Conservation (phyloP, 2,797 vertebrate genomes). For the Neopelma chrysocephalum region DNA sequence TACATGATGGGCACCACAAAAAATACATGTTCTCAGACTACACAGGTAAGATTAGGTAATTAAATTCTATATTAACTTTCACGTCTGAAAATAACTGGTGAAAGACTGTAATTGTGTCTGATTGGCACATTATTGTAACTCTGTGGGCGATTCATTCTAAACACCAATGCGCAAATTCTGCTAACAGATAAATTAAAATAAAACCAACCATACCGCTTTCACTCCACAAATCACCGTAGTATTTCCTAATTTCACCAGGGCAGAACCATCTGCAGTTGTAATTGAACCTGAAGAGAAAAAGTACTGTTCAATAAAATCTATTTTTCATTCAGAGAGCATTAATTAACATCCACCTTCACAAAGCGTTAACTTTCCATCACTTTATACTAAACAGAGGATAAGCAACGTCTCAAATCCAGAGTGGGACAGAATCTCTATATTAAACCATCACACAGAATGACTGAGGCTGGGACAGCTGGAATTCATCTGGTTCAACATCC, state of each 20-base stretch:
- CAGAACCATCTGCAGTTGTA: conserved; percentile 93
- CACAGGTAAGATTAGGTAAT: not conserved
- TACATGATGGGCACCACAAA: not conserved
- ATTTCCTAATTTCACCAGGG: conserved; percentile 94
- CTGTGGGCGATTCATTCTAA: not conserved
- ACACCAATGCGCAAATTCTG: not conserved
- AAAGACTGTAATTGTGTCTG: not conserved
- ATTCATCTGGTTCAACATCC: not conserved
- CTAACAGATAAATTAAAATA: not conserved
- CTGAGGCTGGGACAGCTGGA: not conserved
- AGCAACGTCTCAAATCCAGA: not conserved
- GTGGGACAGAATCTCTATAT: not conserved
- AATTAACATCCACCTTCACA: not conserved
- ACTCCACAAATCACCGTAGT: conserved; percentile 94
- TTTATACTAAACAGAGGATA: not conserved
- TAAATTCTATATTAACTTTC: not conserved
- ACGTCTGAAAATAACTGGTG: not conserved
- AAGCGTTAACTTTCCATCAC: not conserved
- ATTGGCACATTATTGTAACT: not conserved
- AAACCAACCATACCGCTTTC: conserved; percentile 81
- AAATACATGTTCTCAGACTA: not conserved
- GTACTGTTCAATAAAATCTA: not conserved
- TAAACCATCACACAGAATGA: not conserved
- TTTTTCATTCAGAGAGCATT: not conserved
- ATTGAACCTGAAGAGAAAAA: conserved; percentile 85